Percentiles rank a stretch among this genome's conserved stretches.
These are phyloP conservation scores for Phorcus lineatus DNA, from an alignment of 2,888 invertebrate species.

Conservation along the genomic window DNA sequence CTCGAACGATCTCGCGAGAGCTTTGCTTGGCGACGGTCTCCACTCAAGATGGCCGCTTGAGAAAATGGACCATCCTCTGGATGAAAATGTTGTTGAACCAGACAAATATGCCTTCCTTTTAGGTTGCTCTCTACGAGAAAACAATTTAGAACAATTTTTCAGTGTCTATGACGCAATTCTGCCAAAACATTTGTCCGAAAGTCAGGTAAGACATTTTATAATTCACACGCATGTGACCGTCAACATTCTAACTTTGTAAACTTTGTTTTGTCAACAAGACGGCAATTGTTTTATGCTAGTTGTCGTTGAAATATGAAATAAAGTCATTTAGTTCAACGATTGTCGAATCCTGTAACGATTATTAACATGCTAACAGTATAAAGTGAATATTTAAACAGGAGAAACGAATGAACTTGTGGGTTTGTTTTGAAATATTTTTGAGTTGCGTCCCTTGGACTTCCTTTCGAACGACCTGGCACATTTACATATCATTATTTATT, in stretches of 20 bases:
- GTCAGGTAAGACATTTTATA: constrained; percentile 52
- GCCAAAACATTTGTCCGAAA: constrained; percentile 61
- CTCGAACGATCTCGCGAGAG: constrained; percentile 39
- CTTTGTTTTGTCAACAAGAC: constrained; percentile 26
- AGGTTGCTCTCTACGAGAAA: constrained; percentile 68
- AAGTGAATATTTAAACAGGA: no score
- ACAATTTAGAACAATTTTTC: constrained; percentile 67
- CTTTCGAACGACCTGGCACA: constrained; percentile 29
- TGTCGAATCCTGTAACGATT: no score
- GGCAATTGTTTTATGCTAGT: not conserved
- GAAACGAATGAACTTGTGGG: not conserved
- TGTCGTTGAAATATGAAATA: not conserved
- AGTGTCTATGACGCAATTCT: constrained; percentile 66
- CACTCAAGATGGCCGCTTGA: constrained; percentile 61
- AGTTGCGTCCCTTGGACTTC: constrained; percentile 17
- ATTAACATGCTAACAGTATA: no score
- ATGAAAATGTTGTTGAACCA: constrained; percentile 63
- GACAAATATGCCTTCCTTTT: constrained; percentile 69
- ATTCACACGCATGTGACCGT: not conserved
- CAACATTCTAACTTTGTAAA: constrained; percentile 20
- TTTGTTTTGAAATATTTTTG: not conserved
- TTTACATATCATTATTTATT: constrained; percentile 38
- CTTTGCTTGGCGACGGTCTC: constrained; percentile 59
- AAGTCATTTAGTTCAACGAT: not conserved
- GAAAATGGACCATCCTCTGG: constrained; percentile 60